Evolutionary conservation across 2,113 vertebrate genomes (phyloP).

Genomic region (Chamaea fasciata): DNA sequence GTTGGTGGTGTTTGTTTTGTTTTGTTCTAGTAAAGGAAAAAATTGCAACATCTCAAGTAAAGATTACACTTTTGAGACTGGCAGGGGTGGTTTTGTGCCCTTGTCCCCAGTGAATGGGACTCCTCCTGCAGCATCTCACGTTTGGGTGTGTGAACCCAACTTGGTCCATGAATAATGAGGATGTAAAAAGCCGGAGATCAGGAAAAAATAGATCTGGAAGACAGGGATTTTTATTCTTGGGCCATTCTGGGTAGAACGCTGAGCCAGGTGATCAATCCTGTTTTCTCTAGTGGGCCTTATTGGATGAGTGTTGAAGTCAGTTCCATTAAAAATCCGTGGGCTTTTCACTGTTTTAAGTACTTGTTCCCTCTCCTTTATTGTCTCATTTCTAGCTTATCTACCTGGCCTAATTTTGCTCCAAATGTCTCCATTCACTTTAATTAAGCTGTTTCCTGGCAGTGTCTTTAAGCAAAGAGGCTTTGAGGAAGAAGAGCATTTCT

Average conservation of each 20-base stretch:
- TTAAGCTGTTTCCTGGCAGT: not conserved
- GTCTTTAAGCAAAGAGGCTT: not conserved
- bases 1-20: not conserved
- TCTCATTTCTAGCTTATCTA: slow-evolving; percentile 18
- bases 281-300: not conserved
- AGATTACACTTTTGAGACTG: not conserved
- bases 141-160: not conserved
- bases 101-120: rapidly evolving
- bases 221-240: not conserved
- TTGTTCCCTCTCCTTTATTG: not conserved
- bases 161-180: not conserved
- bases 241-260: not conserved
- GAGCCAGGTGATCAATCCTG: not conserved
- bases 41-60: rapidly evolving
- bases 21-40: not conserved
- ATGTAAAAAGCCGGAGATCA: not conserved
- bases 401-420: not conserved
- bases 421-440: slow-evolving; percentile 3
- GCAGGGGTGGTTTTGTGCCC: rapidly evolving
- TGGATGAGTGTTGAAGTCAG: not conserved
- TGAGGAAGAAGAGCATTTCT: not conserved
- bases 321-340: not conserved
- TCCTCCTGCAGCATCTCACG: not conserved
- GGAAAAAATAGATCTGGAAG: not conserved
- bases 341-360: not conserved